These are phyloP conservation scores for Xanthostigma xanthostigma DNA, from an alignment of 2,888 invertebrate species.

Conservation along the genomic window DNA sequence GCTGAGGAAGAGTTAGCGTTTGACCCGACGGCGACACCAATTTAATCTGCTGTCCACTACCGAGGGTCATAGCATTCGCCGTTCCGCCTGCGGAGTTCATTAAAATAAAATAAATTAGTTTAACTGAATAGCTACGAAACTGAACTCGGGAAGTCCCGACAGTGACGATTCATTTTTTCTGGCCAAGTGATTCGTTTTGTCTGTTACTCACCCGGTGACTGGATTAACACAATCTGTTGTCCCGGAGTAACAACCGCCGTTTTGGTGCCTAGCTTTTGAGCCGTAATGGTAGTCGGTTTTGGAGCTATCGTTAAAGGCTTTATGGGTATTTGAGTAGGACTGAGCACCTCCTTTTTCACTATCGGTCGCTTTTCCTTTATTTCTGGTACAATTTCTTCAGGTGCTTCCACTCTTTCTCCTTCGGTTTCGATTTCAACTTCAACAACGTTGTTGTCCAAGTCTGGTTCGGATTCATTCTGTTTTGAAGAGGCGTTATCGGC, in stretches of 20 bases:
- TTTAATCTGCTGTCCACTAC: constrained; percentile 25
- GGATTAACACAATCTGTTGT: constrained; percentile 32
- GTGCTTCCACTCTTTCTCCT: constrained; percentile 13
- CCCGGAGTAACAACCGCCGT: constrained; percentile 19
- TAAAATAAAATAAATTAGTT: no score
- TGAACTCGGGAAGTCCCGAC: no score
- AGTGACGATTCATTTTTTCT: no score
- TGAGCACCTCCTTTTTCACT: constrained; percentile 3
- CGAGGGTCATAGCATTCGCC: constrained; percentile 8
- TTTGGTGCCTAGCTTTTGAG: constrained; percentile 21
- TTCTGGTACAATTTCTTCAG: constrained; percentile 21
- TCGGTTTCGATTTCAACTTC: constrained; percentile 24
- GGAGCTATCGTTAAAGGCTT: constrained; percentile 28
- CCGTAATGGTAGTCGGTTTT: constrained; percentile 16
- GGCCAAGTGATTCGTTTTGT: background rate
- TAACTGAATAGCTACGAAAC: no score
- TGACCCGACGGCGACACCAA: constrained; percentile 25
- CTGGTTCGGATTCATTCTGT: no score
- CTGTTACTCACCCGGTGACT: constrained; percentile 22
- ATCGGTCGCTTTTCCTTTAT: constrained; percentile 13
- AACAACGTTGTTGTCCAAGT: constrained; percentile 7
- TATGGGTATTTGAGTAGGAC: constrained; percentile 22
- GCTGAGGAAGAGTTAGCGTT: constrained; percentile 24
- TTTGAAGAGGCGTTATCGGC: no score
- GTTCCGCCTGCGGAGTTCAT: constrained; percentile 11